Percentiles rank a stretch among this genome's conserved stretches.
phyloP scores from a whole-genome alignment of 1,140 invertebrate species.

The Trachymyrmex cornetzi region DNA sequence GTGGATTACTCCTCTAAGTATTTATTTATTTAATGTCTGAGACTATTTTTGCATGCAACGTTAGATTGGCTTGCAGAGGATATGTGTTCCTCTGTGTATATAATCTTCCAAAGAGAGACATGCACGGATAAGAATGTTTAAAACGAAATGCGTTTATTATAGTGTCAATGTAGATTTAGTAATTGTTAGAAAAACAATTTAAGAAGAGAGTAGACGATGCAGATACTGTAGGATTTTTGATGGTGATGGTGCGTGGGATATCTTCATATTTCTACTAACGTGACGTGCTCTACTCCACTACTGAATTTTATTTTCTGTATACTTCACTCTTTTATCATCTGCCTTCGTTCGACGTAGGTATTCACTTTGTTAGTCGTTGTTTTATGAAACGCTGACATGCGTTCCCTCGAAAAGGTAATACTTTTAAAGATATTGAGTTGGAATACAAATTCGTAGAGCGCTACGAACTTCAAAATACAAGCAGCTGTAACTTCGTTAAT shows the following conservation, averaged over 20 bases:
- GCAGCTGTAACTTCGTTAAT: too few relatives aligned
- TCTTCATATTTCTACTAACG: slow-evolving; percentile 66
- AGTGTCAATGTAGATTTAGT: slow-evolving; percentile 59
- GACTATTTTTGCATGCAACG: slow-evolving; percentile 53
- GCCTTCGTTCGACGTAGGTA: slow-evolving; percentile 50
- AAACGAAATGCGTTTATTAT: slow-evolving; percentile 48
- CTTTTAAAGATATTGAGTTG: neutral
- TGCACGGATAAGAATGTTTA: slow-evolving; percentile 51
- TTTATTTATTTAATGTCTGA: neutral
- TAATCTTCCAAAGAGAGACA: slow-evolving; percentile 41
- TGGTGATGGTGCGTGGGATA: slow-evolving; percentile 80
- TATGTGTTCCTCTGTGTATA: slow-evolving; percentile 31
- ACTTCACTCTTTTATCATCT: slow-evolving; percentile 30
- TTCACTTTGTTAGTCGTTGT: slow-evolving; percentile 10
- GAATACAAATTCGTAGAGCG: too few relatives aligned
- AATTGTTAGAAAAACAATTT: slow-evolving; percentile 87
- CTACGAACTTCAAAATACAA: too few relatives aligned
- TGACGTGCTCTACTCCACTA: slow-evolving; percentile 55
- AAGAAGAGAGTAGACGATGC: slow-evolving; percentile 69
- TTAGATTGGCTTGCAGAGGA: slow-evolving; percentile 70
- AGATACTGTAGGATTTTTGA: slow-evolving; percentile 69
- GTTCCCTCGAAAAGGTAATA: slow-evolving; percentile 32
- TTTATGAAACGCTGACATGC: slow-evolving; percentile 53
- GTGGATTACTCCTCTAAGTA: neutral
- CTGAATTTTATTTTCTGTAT: slow-evolving; percentile 54